Conservation (phyloP, 2,113 vertebrate genomes). For the Perca flavescens region DNA sequence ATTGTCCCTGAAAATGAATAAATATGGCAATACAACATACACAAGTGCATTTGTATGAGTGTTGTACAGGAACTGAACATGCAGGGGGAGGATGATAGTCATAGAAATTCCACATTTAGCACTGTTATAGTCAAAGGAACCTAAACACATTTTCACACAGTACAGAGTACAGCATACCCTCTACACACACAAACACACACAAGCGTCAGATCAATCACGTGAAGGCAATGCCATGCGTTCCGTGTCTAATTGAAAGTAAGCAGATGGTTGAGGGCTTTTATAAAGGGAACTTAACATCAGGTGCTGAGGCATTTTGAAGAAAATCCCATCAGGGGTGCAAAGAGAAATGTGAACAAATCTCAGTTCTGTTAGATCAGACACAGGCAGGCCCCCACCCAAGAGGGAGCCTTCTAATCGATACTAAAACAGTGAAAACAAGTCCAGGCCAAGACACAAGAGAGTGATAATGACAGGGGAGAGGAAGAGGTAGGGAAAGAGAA, state of each 20-base stretch:
- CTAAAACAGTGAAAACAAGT: constrained; percentile 72
- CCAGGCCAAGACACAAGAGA: constrained; percentile 61
- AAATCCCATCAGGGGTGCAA: constrained; percentile 35
- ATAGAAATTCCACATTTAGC: constrained; percentile 4
- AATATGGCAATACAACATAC: neutral
- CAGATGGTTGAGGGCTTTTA: constrained; percentile 60
- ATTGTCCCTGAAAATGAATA: neutral
- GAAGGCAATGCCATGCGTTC: constrained; percentile 48
- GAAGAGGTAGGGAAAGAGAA: constrained; percentile 15
- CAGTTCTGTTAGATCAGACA: constrained; percentile 64
- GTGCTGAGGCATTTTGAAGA: constrained; percentile 52
- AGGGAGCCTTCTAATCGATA: constrained; percentile 64
- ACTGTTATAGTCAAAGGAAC: constrained; percentile 1
- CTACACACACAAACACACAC: neutral
- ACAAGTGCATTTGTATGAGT: neutral
- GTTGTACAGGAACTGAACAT: neutral
- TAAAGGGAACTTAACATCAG: constrained; percentile 58
- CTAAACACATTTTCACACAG: constrained; percentile 27
- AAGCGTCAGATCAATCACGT: constrained; percentile 31
- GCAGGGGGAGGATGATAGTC: constrained; percentile 11
- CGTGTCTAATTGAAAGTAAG: constrained; percentile 63
- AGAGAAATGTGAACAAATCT: constrained; percentile 70
- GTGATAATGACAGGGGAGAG: constrained; percentile 58
- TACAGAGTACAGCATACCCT: constrained; percentile 1
- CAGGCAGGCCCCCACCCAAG: constrained; percentile 48